Evolutionary conservation across 2,797 vertebrate genomes (phyloP).

Genomic region (Acomys russatus): DNA sequence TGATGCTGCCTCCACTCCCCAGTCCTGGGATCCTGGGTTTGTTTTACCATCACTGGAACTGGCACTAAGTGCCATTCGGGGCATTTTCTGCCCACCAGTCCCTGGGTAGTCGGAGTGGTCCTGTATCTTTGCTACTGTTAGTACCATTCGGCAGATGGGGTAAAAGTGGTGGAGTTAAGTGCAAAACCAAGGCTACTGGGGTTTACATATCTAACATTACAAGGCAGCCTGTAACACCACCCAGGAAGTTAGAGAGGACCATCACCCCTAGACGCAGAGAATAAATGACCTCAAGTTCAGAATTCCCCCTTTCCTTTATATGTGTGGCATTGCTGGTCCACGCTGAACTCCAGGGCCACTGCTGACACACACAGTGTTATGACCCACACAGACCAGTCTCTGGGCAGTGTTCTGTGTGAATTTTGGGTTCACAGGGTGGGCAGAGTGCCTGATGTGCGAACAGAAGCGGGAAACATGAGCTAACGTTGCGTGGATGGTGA

Average conservation of each 20-base stretch:
- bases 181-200: neutral
- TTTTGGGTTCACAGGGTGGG: neutral
- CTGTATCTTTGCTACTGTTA: neutral
- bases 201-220: neutral
- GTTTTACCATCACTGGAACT: no score
- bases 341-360: neutral
- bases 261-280: neutral
- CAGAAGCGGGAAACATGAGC: neutral
- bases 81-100: neutral
- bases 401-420: neutral
- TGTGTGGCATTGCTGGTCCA: no score
- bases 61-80: neutral
- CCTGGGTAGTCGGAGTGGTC: neutral
- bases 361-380: neutral
- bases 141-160: neutral
- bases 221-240: neutral
- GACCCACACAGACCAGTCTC: neutral
- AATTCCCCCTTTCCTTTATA: neutral
- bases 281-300: neutral
- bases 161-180: neutral
- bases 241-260: neutral
- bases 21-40: neutral
- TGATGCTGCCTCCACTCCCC: neutral
- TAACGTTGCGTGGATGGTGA: neutral
- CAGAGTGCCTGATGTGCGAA: neutral